Base-by-base conservation (phyloP, 2,888 invertebrate species). In the Orchesellides sinensis region DNA sequence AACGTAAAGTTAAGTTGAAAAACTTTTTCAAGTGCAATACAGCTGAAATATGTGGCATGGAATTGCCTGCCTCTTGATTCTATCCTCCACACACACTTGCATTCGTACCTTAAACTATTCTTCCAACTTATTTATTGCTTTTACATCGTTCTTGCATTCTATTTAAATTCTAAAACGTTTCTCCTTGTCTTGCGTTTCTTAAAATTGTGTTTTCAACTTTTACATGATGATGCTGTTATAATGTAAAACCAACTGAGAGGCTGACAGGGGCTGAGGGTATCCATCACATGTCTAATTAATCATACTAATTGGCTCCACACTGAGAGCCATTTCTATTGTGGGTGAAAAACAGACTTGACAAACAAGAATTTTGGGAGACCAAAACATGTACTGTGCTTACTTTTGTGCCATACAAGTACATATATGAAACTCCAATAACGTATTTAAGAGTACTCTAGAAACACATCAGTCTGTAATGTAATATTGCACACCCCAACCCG, bases 261-360 rank as follows among this genome's bases (percentile, higher is more conserved):
- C 77, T 74, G 81, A 81, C 68, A 80, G 80, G 74, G 68, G 56
- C 49, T 68, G 19, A 54, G 73, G 54, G 65, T 79, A 86, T 87
- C 86, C 84, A 83, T 87, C 87, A 86, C 86, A 85, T 86, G 86
- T 87, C 87, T 83, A 86, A 88, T 88, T 88, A 86, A 88, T 88
- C 87, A 88, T 87, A 80, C 86, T 88, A 88, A 88, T 88, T 88
- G 87, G 87, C 83, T 84, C 63, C 79, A 74, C 77, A 74, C 83
- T 80, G 83, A 52, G 83, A n/a, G n/a, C 68, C 29, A 68, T 54
- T 63, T 78, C 14, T 40, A 66, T 77, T 81, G 72, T 66, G 72
- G 45, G 61, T 35, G 52, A 40, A 63, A 72, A 65, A 27, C 35
- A 45, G 23, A 21, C 73, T 74, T 74, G 72, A 63, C 17, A 54